Conservation (phyloP, 2,888 invertebrate genomes). For the Volucella inanis region DNA sequence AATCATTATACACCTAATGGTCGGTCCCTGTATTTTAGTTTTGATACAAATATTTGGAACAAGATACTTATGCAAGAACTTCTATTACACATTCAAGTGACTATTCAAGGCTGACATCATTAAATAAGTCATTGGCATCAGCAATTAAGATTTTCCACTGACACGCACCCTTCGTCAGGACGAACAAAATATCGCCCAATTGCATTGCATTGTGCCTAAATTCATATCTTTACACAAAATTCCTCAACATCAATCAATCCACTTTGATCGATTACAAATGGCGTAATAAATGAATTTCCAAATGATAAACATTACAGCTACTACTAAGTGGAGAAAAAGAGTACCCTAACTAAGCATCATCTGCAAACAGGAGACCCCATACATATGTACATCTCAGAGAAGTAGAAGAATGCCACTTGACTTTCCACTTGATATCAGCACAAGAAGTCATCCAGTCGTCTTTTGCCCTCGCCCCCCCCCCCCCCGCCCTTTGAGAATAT, state of each 20-base stretch:
- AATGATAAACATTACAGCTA: slow-evolving; percentile 30
- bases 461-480: background rate
- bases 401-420: slow-evolving; percentile 52
- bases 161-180: background rate
- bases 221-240: slow-evolving; percentile 27
- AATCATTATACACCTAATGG: no score
- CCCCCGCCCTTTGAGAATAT: slow-evolving; percentile 20
- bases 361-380: slow-evolving; percentile 19
- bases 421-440: slow-evolving; percentile 62
- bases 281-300: slow-evolving; percentile 53
- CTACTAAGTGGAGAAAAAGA: slow-evolving; percentile 3
- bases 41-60: no score
- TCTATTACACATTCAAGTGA: no score
- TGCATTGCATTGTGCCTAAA: background rate
- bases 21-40: no score
- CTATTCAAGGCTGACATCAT: background rate
- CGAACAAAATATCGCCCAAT: slow-evolving; percentile 17
- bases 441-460: slow-evolving; percentile 35
- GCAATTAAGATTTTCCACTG: background rate
- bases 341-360: slow-evolving; percentile 2
- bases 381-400: background rate
- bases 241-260: slow-evolving; percentile 44
- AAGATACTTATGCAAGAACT: no score
- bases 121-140: background rate
- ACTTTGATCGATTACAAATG: slow-evolving; percentile 64